Evolutionary conservation across 2,888 invertebrate species (phyloP).

Genomic region (Orthosia cruda): DNA sequence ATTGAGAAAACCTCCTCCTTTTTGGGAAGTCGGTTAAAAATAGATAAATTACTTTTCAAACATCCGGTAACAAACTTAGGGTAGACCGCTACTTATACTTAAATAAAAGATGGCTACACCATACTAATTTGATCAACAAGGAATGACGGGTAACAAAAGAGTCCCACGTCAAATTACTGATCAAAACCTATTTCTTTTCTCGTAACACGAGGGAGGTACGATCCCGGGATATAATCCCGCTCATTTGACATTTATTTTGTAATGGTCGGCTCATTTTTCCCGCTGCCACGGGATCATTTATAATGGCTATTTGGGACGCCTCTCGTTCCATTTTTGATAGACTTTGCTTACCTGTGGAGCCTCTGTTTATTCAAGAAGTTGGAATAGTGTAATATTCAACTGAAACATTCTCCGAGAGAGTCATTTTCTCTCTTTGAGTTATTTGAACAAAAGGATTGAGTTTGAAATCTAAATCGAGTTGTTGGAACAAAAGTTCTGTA

Average conservation of each 20-base stretch:
- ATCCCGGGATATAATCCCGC: conserved; percentile 43
- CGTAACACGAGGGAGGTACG: conserved; percentile 40
- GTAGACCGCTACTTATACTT: neutral
- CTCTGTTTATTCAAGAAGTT: conserved; percentile 35
- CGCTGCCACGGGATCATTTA: conserved; percentile 60
- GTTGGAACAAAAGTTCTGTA: conserved; percentile 43
- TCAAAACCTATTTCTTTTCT: conserved; percentile 46
- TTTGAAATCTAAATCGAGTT: conserved; percentile 38
- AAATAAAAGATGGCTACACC: conserved; percentile 18
- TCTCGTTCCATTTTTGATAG: conserved; percentile 33
- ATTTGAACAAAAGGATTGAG: conserved; percentile 41
- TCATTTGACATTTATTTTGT: conserved; percentile 70
- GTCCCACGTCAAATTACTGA: conserved; percentile 54
- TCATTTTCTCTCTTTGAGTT: neutral
- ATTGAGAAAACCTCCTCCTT: no score
- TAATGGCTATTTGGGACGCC: conserved; percentile 61
- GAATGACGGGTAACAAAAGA: conserved; percentile 29
- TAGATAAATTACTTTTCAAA: neutral
- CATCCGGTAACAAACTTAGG: neutral
- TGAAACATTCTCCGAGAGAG: conserved; percentile 13
- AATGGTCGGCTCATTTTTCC: conserved; percentile 60
- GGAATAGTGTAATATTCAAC: conserved; percentile 12
- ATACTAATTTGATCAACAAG: conserved; percentile 38
- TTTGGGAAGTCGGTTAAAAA: no score
- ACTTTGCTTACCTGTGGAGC: conserved; percentile 45